A percentile compares a stretch with the other conserved stretches of the same genome.
phyloP scores from a whole-genome alignment of 2,888 invertebrate genomes.

The Aspidiotus rigidus region DNA sequence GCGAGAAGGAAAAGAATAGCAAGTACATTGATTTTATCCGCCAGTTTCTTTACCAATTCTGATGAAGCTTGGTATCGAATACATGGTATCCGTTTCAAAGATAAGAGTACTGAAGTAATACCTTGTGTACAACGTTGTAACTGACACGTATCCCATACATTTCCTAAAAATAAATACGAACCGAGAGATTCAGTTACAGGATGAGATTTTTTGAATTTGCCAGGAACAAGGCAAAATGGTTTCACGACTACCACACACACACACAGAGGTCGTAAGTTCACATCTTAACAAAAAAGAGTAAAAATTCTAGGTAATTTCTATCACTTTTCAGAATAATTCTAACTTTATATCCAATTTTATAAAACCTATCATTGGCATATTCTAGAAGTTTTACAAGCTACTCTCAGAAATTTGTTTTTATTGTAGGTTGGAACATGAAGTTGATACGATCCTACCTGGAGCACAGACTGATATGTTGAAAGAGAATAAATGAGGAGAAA shows the following conservation, averaged over 20 bases:
- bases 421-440: too few relatives aligned
- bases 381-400: too few relatives aligned
- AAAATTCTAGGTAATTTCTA: not conserved
- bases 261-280: too few relatives aligned
- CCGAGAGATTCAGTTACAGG: too few relatives aligned
- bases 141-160: conserved; percentile 66
- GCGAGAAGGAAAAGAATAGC: not conserved
- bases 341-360: too few relatives aligned
- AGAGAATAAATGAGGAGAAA: conserved; percentile 85
- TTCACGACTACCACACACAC: too few relatives aligned
- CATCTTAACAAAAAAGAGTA: not conserved
- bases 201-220: too few relatives aligned
- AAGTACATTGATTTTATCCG: conserved; percentile 56
- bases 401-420: too few relatives aligned
- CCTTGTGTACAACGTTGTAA: conserved; percentile 76
- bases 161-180: conserved; percentile 44
- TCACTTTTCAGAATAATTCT: too few relatives aligned
- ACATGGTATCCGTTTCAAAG: conserved; percentile 80
- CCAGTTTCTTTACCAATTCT: conserved; percentile 70
- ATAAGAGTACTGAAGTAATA: conserved; percentile 71
- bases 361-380: too few relatives aligned
- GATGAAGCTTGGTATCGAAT: conserved; percentile 85
- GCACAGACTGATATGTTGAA: conserved; percentile 63
- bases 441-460: conserved; percentile 46
- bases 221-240: too few relatives aligned